phyloP scores from a whole-genome alignment of 2,888 invertebrate genomes.

The Geotrupes spiniger region DNA sequence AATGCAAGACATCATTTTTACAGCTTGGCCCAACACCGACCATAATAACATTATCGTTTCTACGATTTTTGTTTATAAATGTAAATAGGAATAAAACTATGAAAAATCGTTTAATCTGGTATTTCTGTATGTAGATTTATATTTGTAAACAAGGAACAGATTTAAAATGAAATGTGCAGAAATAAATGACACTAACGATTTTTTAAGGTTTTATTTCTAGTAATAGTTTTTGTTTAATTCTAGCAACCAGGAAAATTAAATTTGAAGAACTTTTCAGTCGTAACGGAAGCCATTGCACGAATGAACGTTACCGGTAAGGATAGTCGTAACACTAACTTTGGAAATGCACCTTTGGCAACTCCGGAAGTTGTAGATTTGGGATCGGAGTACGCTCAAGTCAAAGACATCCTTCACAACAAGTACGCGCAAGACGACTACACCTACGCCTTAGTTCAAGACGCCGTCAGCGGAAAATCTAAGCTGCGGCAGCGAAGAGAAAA shows the following conservation, averaged over 20 bases:
- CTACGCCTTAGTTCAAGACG: conserved; percentile 67
- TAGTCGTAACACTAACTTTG: conserved; percentile 53
- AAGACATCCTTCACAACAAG: conserved; percentile 58
- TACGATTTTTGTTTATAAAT: no score
- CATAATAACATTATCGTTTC: no score
- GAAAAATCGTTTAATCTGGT: not conserved
- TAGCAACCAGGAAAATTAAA: conserved; percentile 88
- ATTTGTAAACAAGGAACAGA: not conserved
- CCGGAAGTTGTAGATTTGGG: conserved; percentile 75
- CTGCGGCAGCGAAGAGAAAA: conserved; percentile 62
- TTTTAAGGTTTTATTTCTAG: conserved; percentile 10
- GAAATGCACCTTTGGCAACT: conserved; percentile 72
- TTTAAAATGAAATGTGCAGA: no score
- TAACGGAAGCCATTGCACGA: conserved; percentile 78
- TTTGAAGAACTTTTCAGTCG: conserved; percentile 83
- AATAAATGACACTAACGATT: not conserved
- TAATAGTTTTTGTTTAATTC: conserved; percentile 29
- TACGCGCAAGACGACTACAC: conserved; percentile 61
- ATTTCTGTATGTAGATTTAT: no score
- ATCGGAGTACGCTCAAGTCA: conserved; percentile 70
- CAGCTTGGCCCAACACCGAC: no score
- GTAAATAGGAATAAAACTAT: not conserved
- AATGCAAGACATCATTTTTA: no score
- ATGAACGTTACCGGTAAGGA: conserved; percentile 62
- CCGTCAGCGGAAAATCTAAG: conserved; percentile 60